Evolutionary conservation across 2,888 invertebrate species (phyloP).

Genomic region (Camponotus fellah): DNA sequence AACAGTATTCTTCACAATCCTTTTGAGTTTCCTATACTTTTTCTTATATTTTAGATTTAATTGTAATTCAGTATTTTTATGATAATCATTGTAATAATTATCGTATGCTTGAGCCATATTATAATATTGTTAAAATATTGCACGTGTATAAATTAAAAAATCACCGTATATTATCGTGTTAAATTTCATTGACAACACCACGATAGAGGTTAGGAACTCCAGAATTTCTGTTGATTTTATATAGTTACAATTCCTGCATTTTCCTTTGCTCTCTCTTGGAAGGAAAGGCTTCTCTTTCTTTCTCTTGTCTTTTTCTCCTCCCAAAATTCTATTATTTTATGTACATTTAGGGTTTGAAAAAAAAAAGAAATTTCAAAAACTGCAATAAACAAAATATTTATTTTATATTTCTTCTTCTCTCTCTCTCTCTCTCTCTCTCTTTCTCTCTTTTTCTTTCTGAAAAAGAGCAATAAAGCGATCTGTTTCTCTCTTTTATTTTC

Average conservation of each 20-base stretch:
- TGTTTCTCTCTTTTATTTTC: no score
- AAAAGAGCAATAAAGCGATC: no score
- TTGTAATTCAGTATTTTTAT: constrained; percentile 83
- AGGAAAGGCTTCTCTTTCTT: neutral
- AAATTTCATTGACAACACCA: neutral
- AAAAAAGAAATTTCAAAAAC: neutral
- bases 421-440: no score
- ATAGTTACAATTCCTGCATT: neutral
- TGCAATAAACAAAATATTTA: neutral
- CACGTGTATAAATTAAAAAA: neutral
- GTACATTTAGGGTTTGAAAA: neutral
- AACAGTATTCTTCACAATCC: constrained; percentile 89
- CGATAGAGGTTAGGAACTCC: neutral
- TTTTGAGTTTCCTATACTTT: constrained; percentile 89
- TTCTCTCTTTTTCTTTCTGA: no score
- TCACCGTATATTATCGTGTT: neutral
- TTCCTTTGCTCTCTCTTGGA: neutral
- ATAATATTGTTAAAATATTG: constrained; percentile 37
- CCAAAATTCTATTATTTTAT: no score
- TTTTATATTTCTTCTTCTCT: neutral
- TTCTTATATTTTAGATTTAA: constrained; percentile 88
- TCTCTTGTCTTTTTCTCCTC: no score
- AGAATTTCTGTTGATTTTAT: neutral
- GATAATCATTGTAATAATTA: constrained; percentile 80
- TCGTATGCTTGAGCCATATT: constrained; percentile 81